phyloP scores from a whole-genome alignment of 2,797 vertebrate species.

The Lepus townsendii region DNA sequence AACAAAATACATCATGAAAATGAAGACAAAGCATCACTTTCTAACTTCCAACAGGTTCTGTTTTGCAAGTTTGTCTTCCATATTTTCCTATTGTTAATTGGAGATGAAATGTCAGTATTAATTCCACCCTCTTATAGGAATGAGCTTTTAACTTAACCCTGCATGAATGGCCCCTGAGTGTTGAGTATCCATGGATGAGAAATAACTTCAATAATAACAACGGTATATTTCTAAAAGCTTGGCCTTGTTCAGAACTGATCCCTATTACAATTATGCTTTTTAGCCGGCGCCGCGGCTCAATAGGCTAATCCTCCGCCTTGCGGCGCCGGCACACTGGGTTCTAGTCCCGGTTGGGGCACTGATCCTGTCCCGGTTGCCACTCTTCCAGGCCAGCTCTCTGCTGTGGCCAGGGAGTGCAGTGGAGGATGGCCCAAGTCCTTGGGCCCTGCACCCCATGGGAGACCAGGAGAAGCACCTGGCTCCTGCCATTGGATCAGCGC shows the following conservation, averaged over 20 bases:
- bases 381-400: no score
- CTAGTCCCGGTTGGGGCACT: no score
- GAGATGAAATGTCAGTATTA: slow-evolving; percentile 27
- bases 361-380: no score
- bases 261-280: slow-evolving; percentile 42
- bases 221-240: not conserved
- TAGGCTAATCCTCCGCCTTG: no score
- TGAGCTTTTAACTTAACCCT: slow-evolving; percentile 53
- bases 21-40: slow-evolving; percentile 26
- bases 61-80: not conserved
- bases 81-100: slow-evolving; percentile 13
- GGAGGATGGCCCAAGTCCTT: no score
- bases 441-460: no score
- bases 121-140: not conserved
- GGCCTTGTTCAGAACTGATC: not conserved
- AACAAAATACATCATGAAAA: not conserved
- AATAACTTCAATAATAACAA: slow-evolving; percentile 6
- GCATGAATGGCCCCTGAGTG: not conserved
- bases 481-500: no score
- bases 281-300: not conserved
- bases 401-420: no score
- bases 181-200: slow-evolving; percentile 3
- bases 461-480: no score
- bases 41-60: not conserved
- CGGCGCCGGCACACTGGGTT: no score